Evolutionary conservation across 2,888 invertebrate genomes (phyloP).

Genomic region (Aethes cnicana): DNA sequence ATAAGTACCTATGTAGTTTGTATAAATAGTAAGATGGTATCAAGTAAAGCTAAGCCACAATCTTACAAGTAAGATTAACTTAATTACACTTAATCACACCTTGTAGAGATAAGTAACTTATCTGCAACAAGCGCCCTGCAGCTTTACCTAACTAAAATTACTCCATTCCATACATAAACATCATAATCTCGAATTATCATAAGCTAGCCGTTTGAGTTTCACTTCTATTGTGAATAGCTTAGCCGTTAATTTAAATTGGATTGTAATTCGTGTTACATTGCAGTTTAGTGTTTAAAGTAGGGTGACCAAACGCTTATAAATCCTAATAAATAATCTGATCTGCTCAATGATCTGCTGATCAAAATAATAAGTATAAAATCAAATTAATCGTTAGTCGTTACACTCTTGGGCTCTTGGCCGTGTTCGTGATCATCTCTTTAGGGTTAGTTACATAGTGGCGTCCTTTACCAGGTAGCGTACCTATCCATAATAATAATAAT

Average conservation of each 20-base stretch:
- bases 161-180: slow-evolving; percentile 27
- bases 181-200: slow-evolving; percentile 28
- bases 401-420: no score
- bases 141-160: slow-evolving; percentile 28
- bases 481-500: no score
- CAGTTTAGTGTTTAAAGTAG: slow-evolving; percentile 24
- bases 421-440: no score
- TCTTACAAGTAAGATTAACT: slow-evolving; percentile 16
- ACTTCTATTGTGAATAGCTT: slow-evolving; percentile 3
- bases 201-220: slow-evolving; percentile 7
- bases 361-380: no score
- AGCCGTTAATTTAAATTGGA: slow-evolving; percentile 3
- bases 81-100: slow-evolving; percentile 28
- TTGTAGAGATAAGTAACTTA: slow-evolving; percentile 26
- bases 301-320: slow-evolving; percentile 4
- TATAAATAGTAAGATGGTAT: not conserved
- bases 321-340: not conserved
- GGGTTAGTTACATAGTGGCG: no score
- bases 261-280: slow-evolving; percentile 17
- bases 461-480: no score
- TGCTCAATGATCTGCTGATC: no score
- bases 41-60: slow-evolving; percentile 5
- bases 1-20: no score
- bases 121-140: slow-evolving; percentile 13
- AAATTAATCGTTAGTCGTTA: no score